Conservation (phyloP, 1,140 invertebrate species). For the Ostrea edulis region DNA sequence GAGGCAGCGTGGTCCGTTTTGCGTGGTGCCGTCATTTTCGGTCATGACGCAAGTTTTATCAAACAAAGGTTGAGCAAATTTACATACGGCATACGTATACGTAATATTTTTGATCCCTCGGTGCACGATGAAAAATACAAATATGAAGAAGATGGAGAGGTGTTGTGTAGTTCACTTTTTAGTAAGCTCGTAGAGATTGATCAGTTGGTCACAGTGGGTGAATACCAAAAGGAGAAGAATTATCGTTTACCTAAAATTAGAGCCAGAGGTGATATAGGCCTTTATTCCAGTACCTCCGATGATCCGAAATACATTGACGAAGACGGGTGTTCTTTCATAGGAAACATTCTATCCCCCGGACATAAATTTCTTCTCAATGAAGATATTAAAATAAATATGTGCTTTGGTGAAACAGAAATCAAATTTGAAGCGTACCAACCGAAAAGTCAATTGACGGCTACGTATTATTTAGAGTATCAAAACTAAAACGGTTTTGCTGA, state of each 20-base stretch:
- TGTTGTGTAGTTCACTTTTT: too few species aligned
- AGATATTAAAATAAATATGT: background rate
- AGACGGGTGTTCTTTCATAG: background rate
- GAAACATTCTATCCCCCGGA: background rate
- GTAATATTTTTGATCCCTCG: background rate
- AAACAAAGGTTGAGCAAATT: background rate
- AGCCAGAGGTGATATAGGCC: background rate
- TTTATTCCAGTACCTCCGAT: background rate
- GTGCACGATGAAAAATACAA: background rate
- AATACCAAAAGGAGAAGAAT: background rate
- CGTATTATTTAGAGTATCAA: too few species aligned
- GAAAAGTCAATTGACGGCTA: too few species aligned
- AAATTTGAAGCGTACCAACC: too few species aligned
- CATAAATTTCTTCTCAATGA: background rate
- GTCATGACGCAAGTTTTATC: slow-evolving; percentile 37
- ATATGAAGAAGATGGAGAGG: too few species aligned
- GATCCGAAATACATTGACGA: background rate
- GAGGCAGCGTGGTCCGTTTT: too few species aligned
- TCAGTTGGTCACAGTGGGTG: too few species aligned
- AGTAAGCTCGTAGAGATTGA: too few species aligned
- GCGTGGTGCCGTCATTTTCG: slow-evolving; percentile 10
- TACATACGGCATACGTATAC: background rate
- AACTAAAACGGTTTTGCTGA: too few species aligned
- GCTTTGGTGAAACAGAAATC: background rate
- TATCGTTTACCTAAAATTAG: background rate